A percentile compares a stretch with the other conserved stretches of the same genome.
Evolutionary conservation across 2,888 invertebrate genomes (phyloP).

Genomic region (Morinoia aosen): DNA sequence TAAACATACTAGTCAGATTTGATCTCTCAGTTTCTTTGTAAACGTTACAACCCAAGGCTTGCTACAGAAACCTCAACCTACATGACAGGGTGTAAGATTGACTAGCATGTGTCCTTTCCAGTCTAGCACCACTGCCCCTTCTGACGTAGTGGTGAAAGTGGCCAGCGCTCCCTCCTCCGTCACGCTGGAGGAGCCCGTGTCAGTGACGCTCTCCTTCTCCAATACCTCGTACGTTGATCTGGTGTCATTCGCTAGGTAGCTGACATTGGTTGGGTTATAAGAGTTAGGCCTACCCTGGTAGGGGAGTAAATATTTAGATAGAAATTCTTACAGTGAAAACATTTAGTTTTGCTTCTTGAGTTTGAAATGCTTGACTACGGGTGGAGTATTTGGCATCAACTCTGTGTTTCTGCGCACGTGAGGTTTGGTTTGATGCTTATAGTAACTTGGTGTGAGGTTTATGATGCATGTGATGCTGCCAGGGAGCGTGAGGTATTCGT

Average conservation of each 20-base stretch:
- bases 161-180: constrained; percentile 88
- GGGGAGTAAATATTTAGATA: background rate
- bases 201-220: constrained; percentile 82
- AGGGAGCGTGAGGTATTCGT: no score
- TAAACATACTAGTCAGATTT: no score
- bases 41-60: no score
- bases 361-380: background rate
- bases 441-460: no score
- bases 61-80: no score
- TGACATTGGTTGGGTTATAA: background rate
- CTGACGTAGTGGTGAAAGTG: constrained; percentile 89
- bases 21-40: no score
- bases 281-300: no score
- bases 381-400: background rate
- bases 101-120: background rate
- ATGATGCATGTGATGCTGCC: no score
- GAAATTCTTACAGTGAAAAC: background rate
- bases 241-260: background rate
- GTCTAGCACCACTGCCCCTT: constrained; percentile 83
- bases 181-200: constrained; percentile 85
- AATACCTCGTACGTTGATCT: constrained; percentile 79
- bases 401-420: background rate
- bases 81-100: background rate
- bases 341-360: background rate
- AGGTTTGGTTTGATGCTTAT: no score